A percentile compares a stretch with the other conserved stretches of the same genome.
Conservation (phyloP, 2,888 invertebrate genomes). For the Ceraclea dissimilis region DNA sequence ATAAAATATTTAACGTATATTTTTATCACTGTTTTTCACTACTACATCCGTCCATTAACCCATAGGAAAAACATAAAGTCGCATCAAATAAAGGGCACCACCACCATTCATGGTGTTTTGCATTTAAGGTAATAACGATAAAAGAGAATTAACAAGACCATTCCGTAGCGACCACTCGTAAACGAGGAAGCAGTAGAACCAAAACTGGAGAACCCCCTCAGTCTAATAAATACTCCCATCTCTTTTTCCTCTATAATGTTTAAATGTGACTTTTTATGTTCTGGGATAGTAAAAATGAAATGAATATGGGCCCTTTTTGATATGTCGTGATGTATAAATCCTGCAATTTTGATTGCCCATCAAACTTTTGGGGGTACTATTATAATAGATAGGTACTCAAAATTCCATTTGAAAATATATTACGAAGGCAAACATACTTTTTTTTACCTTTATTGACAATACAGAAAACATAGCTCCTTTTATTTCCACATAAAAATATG, state of each 20-base stretch:
- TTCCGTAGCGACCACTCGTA: conserved; percentile 30
- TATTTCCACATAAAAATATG: no score
- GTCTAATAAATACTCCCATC: no score
- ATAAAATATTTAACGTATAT: background rate
- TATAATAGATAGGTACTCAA: conserved; percentile 39
- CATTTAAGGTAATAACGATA: conserved; percentile 34
- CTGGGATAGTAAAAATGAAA: conserved; percentile 20
- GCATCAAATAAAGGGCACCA: conserved; percentile 6
- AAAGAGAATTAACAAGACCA: conserved; percentile 48
- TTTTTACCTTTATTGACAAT: no score
- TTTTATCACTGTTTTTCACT: background rate
- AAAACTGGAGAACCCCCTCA: no score
- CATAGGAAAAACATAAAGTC: conserved; percentile 3
- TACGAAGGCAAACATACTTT: conserved; percentile 33
- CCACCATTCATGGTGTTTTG: conserved; percentile 29
- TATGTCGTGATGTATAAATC: conserved; percentile 31
- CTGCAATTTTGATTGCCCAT: conserved; percentile 46
- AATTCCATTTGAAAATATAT: conserved; percentile 46
- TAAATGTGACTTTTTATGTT: conserved; percentile 18
- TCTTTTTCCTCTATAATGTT: conserved; percentile 7
- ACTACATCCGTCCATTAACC: background rate
- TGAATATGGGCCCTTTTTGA: conserved; percentile 11
- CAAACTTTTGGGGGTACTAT: conserved; percentile 32
- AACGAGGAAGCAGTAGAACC: conserved; percentile 7
- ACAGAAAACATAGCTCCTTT: no score